Conservation (phyloP, 2,797 vertebrate genomes). For the Argentina silus region DNA sequence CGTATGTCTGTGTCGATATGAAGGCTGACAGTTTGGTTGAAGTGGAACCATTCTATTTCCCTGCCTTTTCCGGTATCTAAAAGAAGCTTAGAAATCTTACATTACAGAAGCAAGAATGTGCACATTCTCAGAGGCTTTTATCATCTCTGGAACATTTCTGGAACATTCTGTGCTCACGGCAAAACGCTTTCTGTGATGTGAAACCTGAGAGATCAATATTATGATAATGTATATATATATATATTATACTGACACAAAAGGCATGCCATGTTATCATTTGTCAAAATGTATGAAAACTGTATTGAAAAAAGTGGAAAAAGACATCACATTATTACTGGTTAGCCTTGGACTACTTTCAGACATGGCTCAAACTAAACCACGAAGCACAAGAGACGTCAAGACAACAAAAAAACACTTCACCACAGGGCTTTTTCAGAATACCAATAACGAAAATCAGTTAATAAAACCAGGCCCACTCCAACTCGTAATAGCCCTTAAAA, state of each 20-base stretch:
- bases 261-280: slow-evolving; percentile 49
- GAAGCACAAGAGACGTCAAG: slow-evolving; percentile 63
- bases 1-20: slow-evolving; percentile 19
- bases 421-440: slow-evolving; percentile 54
- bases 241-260: not conserved
- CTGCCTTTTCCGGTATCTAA: slow-evolving; percentile 24
- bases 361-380: slow-evolving; percentile 63
- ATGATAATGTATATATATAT: slow-evolving; percentile 36
- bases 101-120: slow-evolving; percentile 27
- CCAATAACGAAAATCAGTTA: slow-evolving; percentile 61
- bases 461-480: slow-evolving; percentile 55
- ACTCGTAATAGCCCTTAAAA: slow-evolving; percentile 62
- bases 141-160: slow-evolving; percentile 3
- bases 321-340: slow-evolving; percentile 60
- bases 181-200: slow-evolving; percentile 36
- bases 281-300: slow-evolving; percentile 66
- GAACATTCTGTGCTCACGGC: slow-evolving; percentile 41
- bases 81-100: slow-evolving; percentile 39
- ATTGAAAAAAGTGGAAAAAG: slow-evolving; percentile 49
- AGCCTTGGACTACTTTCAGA: slow-evolving; percentile 61
- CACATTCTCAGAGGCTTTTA: slow-evolving; percentile 27
- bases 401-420: slow-evolving; percentile 65
- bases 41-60: slow-evolving; percentile 34
- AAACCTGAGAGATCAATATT: slow-evolving; percentile 38
- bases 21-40: slow-evolving; percentile 26